phyloP scores from a whole-genome alignment of 2,113 vertebrate species.

The Rhinolophus sinicus region DNA sequence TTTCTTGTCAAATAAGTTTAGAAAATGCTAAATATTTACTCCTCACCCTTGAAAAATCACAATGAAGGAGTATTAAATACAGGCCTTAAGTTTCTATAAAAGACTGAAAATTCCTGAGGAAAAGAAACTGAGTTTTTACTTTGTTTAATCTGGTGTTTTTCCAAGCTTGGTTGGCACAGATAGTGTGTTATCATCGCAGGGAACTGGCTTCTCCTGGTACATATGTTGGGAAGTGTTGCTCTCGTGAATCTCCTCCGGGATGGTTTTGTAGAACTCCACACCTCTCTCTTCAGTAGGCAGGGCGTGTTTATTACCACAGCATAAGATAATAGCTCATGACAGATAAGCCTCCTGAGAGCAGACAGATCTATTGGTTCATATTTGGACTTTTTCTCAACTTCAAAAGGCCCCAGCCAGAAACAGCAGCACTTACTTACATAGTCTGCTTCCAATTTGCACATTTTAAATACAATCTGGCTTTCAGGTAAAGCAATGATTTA shows the following conservation, averaged over 20 bases:
- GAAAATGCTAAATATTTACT: background rate
- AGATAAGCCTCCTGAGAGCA: background rate
- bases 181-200: background rate
- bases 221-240: background rate
- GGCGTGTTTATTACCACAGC: background rate
- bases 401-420: background rate
- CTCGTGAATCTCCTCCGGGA: background rate
- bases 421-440: background rate
- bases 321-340: background rate
- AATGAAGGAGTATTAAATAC: background rate
- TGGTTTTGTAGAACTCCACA: too few species aligned
- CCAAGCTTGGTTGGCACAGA: background rate
- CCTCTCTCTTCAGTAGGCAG: background rate
- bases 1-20: background rate
- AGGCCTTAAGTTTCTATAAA: background rate
- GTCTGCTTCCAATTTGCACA: constrained; percentile 72
- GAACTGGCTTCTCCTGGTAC: background rate
- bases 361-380: constrained; percentile 13
- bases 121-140: background rate
- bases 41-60: background rate
- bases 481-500: constrained; percentile 60
- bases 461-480: constrained; percentile 63
- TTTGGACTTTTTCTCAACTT: constrained; percentile 47
- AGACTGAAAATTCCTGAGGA: background rate
- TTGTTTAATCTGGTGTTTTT: background rate